A percentile compares a stretch with the other conserved stretches of the same genome.
phyloP scores from a whole-genome alignment of 2,888 invertebrate genomes.

The Plutella xylostella region DNA sequence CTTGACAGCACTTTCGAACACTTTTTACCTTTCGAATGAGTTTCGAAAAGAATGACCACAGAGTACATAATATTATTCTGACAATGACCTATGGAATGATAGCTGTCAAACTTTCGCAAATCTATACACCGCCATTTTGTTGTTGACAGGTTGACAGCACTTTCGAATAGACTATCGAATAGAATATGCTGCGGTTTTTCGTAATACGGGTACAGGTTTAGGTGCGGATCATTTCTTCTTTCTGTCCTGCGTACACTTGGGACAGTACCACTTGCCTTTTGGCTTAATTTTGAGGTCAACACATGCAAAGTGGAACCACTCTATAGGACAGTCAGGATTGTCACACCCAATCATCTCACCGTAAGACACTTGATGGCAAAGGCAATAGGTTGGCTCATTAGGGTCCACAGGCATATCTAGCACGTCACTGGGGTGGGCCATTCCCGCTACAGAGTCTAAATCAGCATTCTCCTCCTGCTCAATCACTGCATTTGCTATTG shows the following conservation, averaged over 20 bases:
- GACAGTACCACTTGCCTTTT: conserved; percentile 96
- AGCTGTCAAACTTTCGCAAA: no score
- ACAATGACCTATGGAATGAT: no score
- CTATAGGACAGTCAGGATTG: conserved; percentile 88
- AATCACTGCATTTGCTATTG: conserved; percentile 42
- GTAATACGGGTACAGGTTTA: no score
- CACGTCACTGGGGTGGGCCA: conserved; percentile 89
- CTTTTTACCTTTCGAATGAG: no score
- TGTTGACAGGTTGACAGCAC: no score
- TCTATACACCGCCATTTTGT: no score
- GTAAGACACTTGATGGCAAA: conserved; percentile 97
- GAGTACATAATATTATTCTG: no score
- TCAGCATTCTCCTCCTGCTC: conserved; percentile 58
- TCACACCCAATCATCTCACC: conserved; percentile 98
- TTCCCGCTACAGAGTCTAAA: conserved; percentile 65
- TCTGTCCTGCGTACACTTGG: conserved; percentile 86
- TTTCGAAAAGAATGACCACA: no score
- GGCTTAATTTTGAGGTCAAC: conserved; percentile 92
- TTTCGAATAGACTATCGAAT: no score
- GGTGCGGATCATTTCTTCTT: conserved; percentile 78
- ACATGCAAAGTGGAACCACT: conserved; percentile 97
- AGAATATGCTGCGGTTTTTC: no score
- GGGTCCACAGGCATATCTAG: conserved; percentile 95
- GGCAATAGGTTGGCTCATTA: conserved; percentile 98
- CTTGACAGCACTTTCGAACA: no score